phyloP scores from a whole-genome alignment of 2,888 invertebrate species.

The Hirudinaria manillensis region DNA sequence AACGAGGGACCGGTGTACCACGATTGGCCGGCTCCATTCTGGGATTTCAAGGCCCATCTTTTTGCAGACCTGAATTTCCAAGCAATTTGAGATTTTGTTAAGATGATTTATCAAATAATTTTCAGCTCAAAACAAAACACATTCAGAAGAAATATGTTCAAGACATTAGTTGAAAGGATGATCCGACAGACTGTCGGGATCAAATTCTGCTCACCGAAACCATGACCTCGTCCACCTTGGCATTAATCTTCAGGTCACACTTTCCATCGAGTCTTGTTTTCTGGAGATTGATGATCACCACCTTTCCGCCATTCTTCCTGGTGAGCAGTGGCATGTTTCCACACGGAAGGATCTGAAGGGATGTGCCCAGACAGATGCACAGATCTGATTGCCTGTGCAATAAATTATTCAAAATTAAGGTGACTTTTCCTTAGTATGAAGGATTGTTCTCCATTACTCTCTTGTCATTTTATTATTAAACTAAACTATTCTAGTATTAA shows the following conservation, averaged over 20 bases:
- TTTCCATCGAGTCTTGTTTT: conserved; percentile 90
- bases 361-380: conserved; percentile 90
- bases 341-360: conserved; percentile 92
- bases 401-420: not conserved
- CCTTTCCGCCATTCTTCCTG: conserved; percentile 71
- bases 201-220: conserved; percentile 41
- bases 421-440: not conserved
- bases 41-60: conserved; percentile 70
- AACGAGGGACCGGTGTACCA: not conserved
- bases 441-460: not conserved
- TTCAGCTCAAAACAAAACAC: not conserved
- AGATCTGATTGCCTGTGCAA: conserved; percentile 78
- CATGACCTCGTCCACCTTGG: conserved; percentile 76
- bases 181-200: not conserved
- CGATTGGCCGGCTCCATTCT: conserved; percentile 59
- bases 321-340: conserved; percentile 79
- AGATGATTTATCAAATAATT: not conserved
- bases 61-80: conserved; percentile 44
- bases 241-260: conserved; percentile 78
- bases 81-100: too few species aligned
- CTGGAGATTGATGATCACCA: conserved; percentile 91
- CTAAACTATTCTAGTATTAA: too few species aligned
- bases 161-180: not conserved
- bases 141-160: not conserved
- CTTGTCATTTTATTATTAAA: not conserved